Percentiles rank a stretch among this genome's conserved stretches.
Conservation (phyloP, 2,113 vertebrate genomes). For the Hemibates koningsi region DNA sequence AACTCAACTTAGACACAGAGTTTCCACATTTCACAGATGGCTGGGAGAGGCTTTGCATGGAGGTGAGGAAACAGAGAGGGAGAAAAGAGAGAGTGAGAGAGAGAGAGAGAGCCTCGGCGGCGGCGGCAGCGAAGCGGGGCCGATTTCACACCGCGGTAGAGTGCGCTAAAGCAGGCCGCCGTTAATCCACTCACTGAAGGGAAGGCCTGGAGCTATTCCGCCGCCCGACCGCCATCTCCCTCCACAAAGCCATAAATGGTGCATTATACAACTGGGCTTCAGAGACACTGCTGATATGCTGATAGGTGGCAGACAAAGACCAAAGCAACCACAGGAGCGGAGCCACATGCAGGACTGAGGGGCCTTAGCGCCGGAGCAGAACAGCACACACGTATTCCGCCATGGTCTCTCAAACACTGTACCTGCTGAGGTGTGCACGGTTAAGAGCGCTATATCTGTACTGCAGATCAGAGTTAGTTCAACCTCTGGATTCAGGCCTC, state of each 20-base stretch:
- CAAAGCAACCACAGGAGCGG: slow-evolving; percentile 60
- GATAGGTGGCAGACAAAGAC: slow-evolving; percentile 71
- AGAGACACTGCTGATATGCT: slow-evolving; percentile 72
- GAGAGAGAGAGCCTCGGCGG: slow-evolving; percentile 38
- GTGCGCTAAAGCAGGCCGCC: slow-evolving; percentile 68
- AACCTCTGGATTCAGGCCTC: slow-evolving; percentile 25
- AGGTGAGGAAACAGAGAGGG: slow-evolving; percentile 62
- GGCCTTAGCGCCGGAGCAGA: slow-evolving; percentile 35
- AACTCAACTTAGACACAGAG: slow-evolving; percentile 78
- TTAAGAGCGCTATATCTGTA: slow-evolving; percentile 38
- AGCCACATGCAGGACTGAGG: slow-evolving; percentile 54
- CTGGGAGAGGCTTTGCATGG: slow-evolving; percentile 70
- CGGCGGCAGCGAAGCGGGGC: slow-evolving; percentile 49
- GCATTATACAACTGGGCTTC: slow-evolving; percentile 70
- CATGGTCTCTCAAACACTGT: slow-evolving; percentile 17
- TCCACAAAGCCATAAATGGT: slow-evolving; percentile 71
- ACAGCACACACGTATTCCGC: slow-evolving; percentile 26
- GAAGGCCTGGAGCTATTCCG: slow-evolving; percentile 71
- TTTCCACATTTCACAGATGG: slow-evolving; percentile 80
- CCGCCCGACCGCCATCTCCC: slow-evolving; percentile 62
- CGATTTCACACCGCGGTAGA: slow-evolving; percentile 74
- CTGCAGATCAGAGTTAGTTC: slow-evolving; percentile 36
- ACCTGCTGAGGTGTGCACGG: slow-evolving; percentile 46
- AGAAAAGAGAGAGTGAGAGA: slow-evolving; percentile 13
- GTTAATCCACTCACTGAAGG: slow-evolving; percentile 75